phyloP scores from a whole-genome alignment of 2,888 invertebrate species.

The Cheilosia vulpina region DNA sequence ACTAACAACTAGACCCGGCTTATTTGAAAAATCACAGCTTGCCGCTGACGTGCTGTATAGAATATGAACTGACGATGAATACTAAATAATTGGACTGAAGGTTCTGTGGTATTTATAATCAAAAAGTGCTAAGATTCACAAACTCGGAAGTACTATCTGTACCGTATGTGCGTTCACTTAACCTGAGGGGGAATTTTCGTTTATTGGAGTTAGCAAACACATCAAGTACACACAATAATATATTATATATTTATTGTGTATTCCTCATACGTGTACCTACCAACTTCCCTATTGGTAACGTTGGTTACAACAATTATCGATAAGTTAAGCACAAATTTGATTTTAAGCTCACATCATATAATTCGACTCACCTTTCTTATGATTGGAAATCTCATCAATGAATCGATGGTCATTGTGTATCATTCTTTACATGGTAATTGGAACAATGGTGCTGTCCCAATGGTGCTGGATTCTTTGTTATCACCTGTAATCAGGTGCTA shows the following conservation, averaged over 20 bases:
- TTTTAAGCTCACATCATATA: conserved; percentile 8
- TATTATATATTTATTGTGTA: conserved; percentile 16
- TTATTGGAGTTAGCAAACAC: conserved; percentile 15
- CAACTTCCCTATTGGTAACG: conserved; percentile 15
- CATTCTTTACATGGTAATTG: conserved; percentile 2
- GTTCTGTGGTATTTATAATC: conserved; percentile 48
- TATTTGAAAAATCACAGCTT: not conserved
- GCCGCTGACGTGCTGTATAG: not conserved
- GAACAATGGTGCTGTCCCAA: not conserved
- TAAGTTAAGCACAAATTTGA: not conserved
- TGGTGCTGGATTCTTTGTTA: not conserved
- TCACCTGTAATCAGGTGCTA: not conserved
- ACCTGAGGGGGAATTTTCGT: conserved; percentile 21
- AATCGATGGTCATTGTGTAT: too few species aligned
- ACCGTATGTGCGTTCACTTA: not conserved
- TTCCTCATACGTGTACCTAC: not conserved
- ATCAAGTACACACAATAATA: conserved; percentile 2
- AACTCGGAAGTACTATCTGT: conserved; percentile 39
- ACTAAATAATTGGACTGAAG: conserved; percentile 40
- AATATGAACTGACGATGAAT: conserved; percentile 25
- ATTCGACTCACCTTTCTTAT: conserved; percentile 6
- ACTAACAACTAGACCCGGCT: not conserved
- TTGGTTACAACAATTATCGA: conserved; percentile 6
- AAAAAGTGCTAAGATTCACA: conserved; percentile 17
- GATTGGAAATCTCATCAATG: not conserved